Conservation (phyloP, 2,113 vertebrate genomes). For the Phylloscopus trochiloides region DNA sequence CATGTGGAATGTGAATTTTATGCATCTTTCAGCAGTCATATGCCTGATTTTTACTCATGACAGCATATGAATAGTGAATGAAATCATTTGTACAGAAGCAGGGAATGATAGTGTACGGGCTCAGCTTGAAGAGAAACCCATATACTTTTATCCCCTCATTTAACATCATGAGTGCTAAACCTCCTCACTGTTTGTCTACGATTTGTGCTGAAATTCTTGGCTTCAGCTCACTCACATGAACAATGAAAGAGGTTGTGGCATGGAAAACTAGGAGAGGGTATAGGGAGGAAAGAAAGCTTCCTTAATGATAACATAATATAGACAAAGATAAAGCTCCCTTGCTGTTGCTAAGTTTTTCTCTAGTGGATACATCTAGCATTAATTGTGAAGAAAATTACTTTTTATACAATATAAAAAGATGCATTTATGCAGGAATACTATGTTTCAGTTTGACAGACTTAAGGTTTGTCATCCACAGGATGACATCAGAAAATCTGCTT, state of each 20-base stretch:
- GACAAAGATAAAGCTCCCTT: background rate
- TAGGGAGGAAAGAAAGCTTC: background rate
- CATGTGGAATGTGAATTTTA: background rate
- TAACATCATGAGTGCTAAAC: background rate
- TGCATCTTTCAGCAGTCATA: slow-evolving; percentile 14
- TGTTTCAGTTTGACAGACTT: background rate
- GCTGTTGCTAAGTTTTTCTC: slow-evolving; percentile 15
- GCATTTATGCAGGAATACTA: background rate
- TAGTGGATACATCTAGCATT: background rate
- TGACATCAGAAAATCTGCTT: background rate
- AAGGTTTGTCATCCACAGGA: background rate
- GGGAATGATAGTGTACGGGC: background rate
- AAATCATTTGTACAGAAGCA: background rate
- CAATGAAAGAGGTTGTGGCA: background rate
- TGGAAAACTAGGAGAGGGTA: background rate
- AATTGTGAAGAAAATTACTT: slow-evolving; percentile 43
- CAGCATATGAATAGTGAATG: background rate
- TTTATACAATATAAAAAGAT: background rate
- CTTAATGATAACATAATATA: background rate
- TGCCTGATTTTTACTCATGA: slow-evolving; percentile 8
- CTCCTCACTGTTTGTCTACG: background rate
- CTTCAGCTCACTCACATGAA: background rate
- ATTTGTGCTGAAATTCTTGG: background rate
- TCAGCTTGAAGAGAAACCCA: background rate
- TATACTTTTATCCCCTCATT: slow-evolving; percentile 7